Conservation (phyloP, 2,888 invertebrate species). For the Rhaphigaster nebulosa region DNA sequence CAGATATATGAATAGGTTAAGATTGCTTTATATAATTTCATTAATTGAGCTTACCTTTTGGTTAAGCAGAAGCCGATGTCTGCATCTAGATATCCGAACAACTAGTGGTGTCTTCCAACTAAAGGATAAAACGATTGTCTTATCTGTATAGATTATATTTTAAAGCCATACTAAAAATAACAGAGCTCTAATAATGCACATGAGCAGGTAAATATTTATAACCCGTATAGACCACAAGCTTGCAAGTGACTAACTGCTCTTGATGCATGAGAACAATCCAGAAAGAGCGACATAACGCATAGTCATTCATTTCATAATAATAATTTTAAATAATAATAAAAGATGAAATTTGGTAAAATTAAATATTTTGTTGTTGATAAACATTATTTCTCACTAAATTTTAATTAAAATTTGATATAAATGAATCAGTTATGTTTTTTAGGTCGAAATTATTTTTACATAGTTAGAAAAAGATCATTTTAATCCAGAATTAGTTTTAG, state of each 20-base stretch:
- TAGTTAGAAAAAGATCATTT: too few species aligned
- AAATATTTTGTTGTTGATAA: too few species aligned
- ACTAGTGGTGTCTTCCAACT: background rate
- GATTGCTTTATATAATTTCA: background rate
- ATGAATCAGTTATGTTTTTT: too few species aligned
- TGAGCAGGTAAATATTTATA: background rate
- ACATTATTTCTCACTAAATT: too few species aligned
- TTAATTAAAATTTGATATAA: too few species aligned
- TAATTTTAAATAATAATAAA: too few species aligned
- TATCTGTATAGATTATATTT: background rate
- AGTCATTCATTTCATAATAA: too few species aligned
- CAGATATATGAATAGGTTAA: background rate
- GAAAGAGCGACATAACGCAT: too few species aligned
- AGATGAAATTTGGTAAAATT: too few species aligned
- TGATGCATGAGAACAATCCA: background rate
- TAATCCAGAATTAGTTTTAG: too few species aligned
- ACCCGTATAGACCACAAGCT: background rate
- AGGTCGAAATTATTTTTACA: too few species aligned
- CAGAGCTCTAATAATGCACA: background rate
- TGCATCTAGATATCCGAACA: too few species aligned
- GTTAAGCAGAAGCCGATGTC: background rate
- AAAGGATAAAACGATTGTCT: background rate
- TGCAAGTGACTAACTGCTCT: background rate
- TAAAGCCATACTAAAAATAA: background rate
- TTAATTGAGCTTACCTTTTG: background rate